Conservation (phyloP, 2,888 invertebrate genomes). For the Archips crataeganus region DNA sequence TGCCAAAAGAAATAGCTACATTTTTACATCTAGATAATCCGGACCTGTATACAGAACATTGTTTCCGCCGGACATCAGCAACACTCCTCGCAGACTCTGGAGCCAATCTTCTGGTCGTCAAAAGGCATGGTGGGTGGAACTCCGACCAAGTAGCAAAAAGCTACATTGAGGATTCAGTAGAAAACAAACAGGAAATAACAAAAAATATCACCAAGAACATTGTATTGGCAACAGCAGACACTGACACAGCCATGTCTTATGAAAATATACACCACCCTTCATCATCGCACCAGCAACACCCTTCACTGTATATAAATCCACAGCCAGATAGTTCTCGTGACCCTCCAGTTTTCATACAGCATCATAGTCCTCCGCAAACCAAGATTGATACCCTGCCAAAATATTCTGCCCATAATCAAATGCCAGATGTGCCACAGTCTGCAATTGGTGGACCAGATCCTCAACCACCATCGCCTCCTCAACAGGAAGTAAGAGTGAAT, state of each 20-base stretch:
- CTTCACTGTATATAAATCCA: constrained; percentile 27
- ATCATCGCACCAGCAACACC: neutral
- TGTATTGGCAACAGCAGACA: constrained; percentile 14
- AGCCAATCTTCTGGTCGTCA: constrained; percentile 15
- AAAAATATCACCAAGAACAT: constrained; percentile 24
- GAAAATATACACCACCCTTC: neutral
- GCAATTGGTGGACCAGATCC: constrained; percentile 13
- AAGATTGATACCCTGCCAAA: constrained; percentile 14
- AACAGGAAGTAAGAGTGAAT: constrained; percentile 3
- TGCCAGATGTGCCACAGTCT: neutral
- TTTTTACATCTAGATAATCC: constrained; percentile 11
- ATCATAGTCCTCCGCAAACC: constrained; percentile 12
- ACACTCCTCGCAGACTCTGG: constrained; percentile 26
- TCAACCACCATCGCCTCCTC: neutral
- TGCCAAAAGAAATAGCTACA: constrained; percentile 35
- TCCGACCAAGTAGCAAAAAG: too few species aligned
- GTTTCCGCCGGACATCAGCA: constrained; percentile 29
- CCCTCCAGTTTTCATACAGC: constrained; percentile 22
- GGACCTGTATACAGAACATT: constrained; percentile 13
- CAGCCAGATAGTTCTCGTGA: constrained; percentile 20
- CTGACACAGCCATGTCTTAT: constrained; percentile 18
- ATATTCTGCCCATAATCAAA: constrained; percentile 15
- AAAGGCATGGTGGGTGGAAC: neutral
- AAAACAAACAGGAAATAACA: constrained; percentile 14
- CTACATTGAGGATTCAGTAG: constrained; percentile 15